These are phyloP conservation scores for Hipposideros larvatus DNA, from an alignment of 2,797 vertebrate genomes.

Conservation along the genomic window DNA sequence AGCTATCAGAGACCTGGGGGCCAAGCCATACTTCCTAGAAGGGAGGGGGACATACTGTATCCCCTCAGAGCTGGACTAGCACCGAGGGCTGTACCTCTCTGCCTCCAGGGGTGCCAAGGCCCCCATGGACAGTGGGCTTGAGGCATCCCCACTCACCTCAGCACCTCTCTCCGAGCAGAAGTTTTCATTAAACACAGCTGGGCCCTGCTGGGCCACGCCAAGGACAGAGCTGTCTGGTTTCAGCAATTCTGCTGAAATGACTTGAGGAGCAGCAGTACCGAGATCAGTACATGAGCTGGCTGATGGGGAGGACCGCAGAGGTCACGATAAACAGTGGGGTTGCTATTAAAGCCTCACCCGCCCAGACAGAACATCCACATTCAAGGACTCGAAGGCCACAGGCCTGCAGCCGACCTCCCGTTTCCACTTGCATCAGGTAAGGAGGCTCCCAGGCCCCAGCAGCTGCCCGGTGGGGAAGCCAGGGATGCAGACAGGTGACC, in stretches of 20 bases:
- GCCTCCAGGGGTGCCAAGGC: neutral
- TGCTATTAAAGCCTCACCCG: neutral
- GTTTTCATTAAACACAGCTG: neutral
- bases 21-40: neutral
- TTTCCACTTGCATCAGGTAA: neutral
- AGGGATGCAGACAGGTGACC: neutral
- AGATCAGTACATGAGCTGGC: slow-evolving; percentile 53
- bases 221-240: slow-evolving; percentile 67
- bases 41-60: accelerated
- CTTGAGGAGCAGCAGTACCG: neutral
- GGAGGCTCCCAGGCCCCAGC: neutral
- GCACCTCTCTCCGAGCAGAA: neutral
- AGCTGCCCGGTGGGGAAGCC: neutral
- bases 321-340: neutral
- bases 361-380: neutral
- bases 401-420: neutral
- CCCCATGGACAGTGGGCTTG: neutral
- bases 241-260: slow-evolving; percentile 28
- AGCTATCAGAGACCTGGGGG: neutral
- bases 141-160: neutral
- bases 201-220: neutral
- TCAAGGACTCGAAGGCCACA: neutral
- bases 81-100: neutral
- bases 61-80: neutral
- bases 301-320: neutral